Base-by-base conservation (phyloP, 2,113 vertebrate genomes). In the Todiramphus saurophagus region DNA sequence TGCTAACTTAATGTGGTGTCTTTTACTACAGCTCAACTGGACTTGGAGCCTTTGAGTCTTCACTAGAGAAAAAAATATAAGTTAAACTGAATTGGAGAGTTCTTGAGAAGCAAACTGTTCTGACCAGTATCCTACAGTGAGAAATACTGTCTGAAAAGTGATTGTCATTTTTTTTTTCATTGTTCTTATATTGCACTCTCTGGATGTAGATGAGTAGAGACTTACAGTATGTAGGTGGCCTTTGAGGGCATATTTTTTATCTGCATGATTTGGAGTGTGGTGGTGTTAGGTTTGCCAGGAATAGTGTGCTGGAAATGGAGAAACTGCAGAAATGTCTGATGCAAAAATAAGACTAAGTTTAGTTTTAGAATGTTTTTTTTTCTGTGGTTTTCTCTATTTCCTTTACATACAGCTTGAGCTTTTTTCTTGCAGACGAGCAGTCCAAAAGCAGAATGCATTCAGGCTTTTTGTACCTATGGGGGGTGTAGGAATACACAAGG, bases 321-420 rank as follows among this genome's bases (percentile, higher is more conserved):
- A 67, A 89, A 83, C 60, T 67, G 16, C 51, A 95, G 69, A 93
- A 83, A 46, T 51, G 15, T 33, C 50, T 87, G 64, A 70, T 92
- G 80, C 14, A 89, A 76, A 93, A 86, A 50, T 74, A 87, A 81
- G 30, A 78, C 59, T 8, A 63, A 56, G 64, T 55, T 85, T 58
- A 85, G 66, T 69, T 92, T 74, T 77, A 91, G 73, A 44, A 24
- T 87, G 7, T 60, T 66, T 86, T 64, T 85, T 77, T 41, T 51
- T 50, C 20, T 91, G 83, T 94, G 90, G 87, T 81, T 96, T 89
- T 85, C 25, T 90, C 62, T 82, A 44, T 89, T 97, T 97, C 96
- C 88, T 90, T 89, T 96, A 67, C 44, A 67, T 83, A 56, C 35
- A 90, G 72, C 88, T 94, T 96, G 82, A 87, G 83, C 70, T 92